A percentile compares a stretch with the other conserved stretches of the same genome.
Evolutionary conservation across 2,113 vertebrate species (phyloP).

Genomic region (Ammodramus savannarum): DNA sequence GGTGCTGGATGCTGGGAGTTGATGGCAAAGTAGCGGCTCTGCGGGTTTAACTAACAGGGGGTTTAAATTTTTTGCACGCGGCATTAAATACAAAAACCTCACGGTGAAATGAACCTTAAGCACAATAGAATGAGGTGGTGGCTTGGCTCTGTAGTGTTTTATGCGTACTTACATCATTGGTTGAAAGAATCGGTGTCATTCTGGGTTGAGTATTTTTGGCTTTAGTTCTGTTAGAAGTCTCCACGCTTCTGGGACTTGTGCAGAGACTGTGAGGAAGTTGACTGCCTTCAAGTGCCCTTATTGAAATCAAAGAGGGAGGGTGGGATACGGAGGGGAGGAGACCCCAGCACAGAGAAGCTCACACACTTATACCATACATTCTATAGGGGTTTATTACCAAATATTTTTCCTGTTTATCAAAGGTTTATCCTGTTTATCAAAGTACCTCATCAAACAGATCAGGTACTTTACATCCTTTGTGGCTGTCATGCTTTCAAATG

Average conservation of each 20-base stretch:
- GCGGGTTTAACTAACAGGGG: neutral
- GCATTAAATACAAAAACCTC: neutral
- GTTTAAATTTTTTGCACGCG: no score
- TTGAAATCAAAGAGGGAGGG: neutral
- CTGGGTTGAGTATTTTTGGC: neutral
- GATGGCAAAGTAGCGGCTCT: neutral
- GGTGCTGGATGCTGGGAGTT: fast-evolving
- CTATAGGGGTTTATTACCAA: neutral
- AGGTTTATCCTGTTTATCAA: no score
- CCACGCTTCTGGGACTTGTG: neutral
- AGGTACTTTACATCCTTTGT: neutral
- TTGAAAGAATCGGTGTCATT: fast-evolving
- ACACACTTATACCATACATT: neutral
- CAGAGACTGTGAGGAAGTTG: neutral
- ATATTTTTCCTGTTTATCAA: neutral
- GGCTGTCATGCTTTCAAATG: neutral
- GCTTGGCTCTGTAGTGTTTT: neutral
- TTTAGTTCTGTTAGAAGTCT: neutral
- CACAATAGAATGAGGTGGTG: neutral
- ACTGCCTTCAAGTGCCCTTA: neutral
- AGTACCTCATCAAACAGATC: neutral
- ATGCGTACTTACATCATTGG: fast-evolving
- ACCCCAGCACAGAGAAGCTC: neutral
- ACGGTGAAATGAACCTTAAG: neutral
- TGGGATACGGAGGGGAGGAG: neutral